Evolutionary conservation across 2,888 invertebrate species (phyloP), one percentile per base, ranked within the genome.

Genomic region (Hemaris fuciformis): DNA sequence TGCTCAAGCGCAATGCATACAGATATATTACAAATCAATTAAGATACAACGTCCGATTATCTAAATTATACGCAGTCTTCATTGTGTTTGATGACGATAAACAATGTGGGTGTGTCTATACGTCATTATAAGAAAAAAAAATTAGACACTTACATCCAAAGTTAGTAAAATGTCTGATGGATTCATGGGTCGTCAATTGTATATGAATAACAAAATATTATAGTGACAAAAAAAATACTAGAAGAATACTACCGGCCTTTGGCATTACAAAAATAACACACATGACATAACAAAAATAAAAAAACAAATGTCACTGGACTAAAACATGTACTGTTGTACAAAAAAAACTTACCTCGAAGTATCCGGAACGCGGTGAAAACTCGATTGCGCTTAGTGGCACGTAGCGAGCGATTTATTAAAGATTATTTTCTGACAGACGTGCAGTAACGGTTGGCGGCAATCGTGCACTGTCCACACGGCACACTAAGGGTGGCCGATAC

Each of bases 281-380:
- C 3, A n/a, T 38, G 13, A 34, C 34, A 10, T 38, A 38, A n/a
- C n/a, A 3, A 3, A 0, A 13, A 3, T 3, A 38, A 38, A 38
- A 38, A 5, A 4, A n/a, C n/a, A 31, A 53, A 31, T 31, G 31
- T 53, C 53, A 31, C 53, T 53, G 53, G 53, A 38, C 22, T 22
- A 20, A 23, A 10, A 27, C 53, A 15, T 48, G 27, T 53, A 15
- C 48, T 53, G 15, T 3, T 13, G 20, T 22, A 58, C 45, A 45
- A 38, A 42, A n/a, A 56, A 46, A 38, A 58, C 58, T 62, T 23
- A 62, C 62, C 41, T 58, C 27, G 42, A 25, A 27, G 23, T n/a
- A 25, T 25, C 45, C 23, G 62, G 62, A 59, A 43, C 58, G 58
- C 59, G 62, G 62, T 62, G 62, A 62, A 62, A 62, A 48, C 48